Percentiles rank a stretch among this genome's conserved stretches.
These are phyloP conservation scores for Neodontobutis hainanensis DNA, from an alignment of 2,113 vertebrate species.

Conservation along the genomic window DNA sequence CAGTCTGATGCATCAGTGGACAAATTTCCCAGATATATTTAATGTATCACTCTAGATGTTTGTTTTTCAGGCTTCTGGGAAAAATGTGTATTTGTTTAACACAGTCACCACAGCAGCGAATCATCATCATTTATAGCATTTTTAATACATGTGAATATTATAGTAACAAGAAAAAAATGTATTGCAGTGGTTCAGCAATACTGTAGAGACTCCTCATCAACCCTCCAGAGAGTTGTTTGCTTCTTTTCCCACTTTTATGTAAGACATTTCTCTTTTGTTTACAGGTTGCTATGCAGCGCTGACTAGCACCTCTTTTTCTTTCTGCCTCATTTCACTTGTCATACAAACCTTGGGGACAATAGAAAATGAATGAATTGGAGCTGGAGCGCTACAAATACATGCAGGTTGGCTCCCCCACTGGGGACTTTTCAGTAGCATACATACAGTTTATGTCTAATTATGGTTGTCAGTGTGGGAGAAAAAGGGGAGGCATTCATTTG, in stretches of 20 bases:
- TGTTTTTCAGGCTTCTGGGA: not conserved
- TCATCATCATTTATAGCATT: not conserved
- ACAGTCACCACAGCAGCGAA: not conserved
- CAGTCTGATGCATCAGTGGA: conserved; percentile 16
- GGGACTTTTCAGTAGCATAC: conserved; percentile 81
- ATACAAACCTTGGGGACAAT: conserved; percentile 40
- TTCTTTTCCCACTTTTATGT: conserved; percentile 3
- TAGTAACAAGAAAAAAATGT: not conserved
- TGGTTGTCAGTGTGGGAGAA: conserved; percentile 92
- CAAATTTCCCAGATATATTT: conserved; percentile 10
- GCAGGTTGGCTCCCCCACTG: conserved; percentile 83
- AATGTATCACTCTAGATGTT: conserved; percentile 7
- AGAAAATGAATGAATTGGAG: conserved; percentile 58
- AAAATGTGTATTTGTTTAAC: conserved; percentile 16
- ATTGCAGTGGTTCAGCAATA: not conserved
- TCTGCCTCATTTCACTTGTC: conserved; percentile 32
- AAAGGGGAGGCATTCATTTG: conserved; percentile 89
- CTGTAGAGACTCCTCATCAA: not conserved
- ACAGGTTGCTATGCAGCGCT: conserved; percentile 73
- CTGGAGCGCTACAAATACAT: conserved; percentile 81
- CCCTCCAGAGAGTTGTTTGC: not conserved
- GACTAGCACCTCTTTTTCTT: conserved; percentile 59
- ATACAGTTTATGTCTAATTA: conserved; percentile 97
- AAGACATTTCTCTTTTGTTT: conserved; percentile 48
- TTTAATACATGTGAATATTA: not conserved